Conservation (phyloP, 2,113 vertebrate species). For the Clarias macrocephalus region DNA sequence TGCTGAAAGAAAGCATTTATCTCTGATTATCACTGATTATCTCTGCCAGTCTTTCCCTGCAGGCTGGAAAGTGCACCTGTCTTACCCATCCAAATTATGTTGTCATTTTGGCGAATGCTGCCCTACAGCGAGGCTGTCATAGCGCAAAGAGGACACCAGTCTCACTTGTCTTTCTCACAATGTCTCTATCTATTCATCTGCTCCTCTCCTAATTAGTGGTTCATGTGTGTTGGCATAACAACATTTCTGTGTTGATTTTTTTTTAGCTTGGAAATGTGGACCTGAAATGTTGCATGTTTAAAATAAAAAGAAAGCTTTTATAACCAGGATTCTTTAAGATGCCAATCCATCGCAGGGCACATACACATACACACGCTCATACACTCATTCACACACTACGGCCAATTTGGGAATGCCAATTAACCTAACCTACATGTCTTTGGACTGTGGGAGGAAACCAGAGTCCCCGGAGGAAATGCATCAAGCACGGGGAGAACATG, state of each 20-base stretch:
- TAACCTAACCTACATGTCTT: no score
- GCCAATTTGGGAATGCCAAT: no score
- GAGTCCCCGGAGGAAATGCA: no score
- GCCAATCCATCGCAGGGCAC: no score
- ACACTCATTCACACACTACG: no score
- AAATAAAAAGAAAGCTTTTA: not conserved
- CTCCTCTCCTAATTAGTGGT: not conserved
- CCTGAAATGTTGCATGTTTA: not conserved
- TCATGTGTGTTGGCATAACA: not conserved
- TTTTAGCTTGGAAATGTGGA: not conserved
- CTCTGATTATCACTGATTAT: slow-evolving; percentile 25
- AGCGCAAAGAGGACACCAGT: not conserved
- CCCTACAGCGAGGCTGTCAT: slow-evolving; percentile 22
- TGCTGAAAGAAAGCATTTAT: slow-evolving; percentile 25
- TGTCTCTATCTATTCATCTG: slow-evolving; percentile 13
- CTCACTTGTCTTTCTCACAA: not conserved
- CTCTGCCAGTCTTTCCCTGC: slow-evolving; percentile 6
- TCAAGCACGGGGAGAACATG: no score
- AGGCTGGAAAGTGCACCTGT: slow-evolving; percentile 13
- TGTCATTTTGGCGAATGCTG: slow-evolving; percentile 31
- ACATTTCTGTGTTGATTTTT: not conserved
- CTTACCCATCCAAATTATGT: slow-evolving; percentile 26
- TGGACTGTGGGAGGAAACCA: no score
- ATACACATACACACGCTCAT: no score
- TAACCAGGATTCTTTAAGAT: not conserved